Evolutionary conservation across 1,140 invertebrate genomes (phyloP).

Genomic region (Pseudomyrmex sp.): DNA sequence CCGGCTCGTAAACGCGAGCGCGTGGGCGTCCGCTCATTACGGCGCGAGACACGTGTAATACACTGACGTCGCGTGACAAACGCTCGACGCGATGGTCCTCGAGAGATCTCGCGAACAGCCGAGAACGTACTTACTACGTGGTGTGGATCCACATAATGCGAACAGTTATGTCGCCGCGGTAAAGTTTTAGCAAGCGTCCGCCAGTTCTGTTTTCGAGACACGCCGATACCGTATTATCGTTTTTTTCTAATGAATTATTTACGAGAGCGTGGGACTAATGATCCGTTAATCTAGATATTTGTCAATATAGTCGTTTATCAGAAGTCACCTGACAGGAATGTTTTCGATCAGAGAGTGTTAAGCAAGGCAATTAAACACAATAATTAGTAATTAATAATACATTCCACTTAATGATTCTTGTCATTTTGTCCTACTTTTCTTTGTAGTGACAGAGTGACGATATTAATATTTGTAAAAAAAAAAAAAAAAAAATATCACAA

Average conservation of each 20-base stretch:
- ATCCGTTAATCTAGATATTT: background rate
- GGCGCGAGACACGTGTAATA: slow-evolving; percentile 50
- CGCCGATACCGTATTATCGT: too few relatives aligned
- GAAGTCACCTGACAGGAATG: background rate
- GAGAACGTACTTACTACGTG: background rate
- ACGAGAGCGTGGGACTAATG: background rate
- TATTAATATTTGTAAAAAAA: too few relatives aligned
- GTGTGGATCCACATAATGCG: background rate
- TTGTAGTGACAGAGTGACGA: too few relatives aligned
- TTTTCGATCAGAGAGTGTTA: background rate
- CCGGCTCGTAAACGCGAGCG: slow-evolving; percentile 53
- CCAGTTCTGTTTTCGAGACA: too few relatives aligned
- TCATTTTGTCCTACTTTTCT: too few relatives aligned
- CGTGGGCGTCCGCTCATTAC: slow-evolving; percentile 59
- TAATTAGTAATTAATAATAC: too few relatives aligned
- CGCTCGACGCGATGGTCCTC: background rate
- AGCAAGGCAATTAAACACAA: too few relatives aligned
- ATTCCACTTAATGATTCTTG: too few relatives aligned
- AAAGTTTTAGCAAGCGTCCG: slow-evolving; percentile 1
- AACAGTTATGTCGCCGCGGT: slow-evolving; percentile 2
- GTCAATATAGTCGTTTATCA: background rate
- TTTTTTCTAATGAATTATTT: background rate
- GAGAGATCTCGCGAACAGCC: background rate
- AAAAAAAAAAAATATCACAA: too few relatives aligned
- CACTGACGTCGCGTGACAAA: slow-evolving; percentile 51